Evolutionary conservation across 2,888 invertebrate genomes (phyloP), one percentile per base, ranked within the genome.

Genomic region (Stenichneumon culpator): DNA sequence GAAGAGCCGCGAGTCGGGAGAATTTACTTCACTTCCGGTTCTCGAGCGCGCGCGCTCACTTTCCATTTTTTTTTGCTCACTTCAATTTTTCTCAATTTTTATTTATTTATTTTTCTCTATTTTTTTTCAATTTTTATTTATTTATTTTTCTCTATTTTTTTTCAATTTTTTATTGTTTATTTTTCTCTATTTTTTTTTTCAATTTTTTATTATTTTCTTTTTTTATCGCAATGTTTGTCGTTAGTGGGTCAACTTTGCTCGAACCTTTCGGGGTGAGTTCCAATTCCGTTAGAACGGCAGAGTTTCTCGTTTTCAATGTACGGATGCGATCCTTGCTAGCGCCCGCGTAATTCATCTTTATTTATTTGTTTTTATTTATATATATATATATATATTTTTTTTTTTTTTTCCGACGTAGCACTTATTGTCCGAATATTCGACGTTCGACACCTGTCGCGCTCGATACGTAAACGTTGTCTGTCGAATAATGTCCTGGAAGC

Each of bases 301-400:
- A 25, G 57, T 57, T 57, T 57, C 57, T 57, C 57, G 19, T 22
- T 25, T 57, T 19, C 57, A 57, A 25, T 11, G 57, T 25, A 4
- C 57, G 57, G 11, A 57, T 9, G 25, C 57, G 25, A 25, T 57
- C 57, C 22, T 11, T 11, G n/a, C 19, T 54, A 9, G n/a, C 7
- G 22, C 57, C 57, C 2, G 57, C 57, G 57, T 25, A 57, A 57
- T 57, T 57, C 57, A 54, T 54, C 2, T 54, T 54, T 54, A 9
- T 19, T 19, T 54, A 7, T 54, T 54, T 19, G 7, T 44, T 44
- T 44, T 44, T 3, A 14, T n/a, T n/a, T n/a, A n/a, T n/a, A n/a
- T n/a, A n/a, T n/a, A n/a, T n/a, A n/a, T n/a, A n/a, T n/a, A n/a
- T n/a, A 52, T 54, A 9, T 19, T 54, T 54, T 54, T 22, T 54